Evolutionary conservation across 1,140 invertebrate genomes (phyloP), one percentile per base, ranked within the genome.

Genomic region (Drosophila littoralis): DNA sequence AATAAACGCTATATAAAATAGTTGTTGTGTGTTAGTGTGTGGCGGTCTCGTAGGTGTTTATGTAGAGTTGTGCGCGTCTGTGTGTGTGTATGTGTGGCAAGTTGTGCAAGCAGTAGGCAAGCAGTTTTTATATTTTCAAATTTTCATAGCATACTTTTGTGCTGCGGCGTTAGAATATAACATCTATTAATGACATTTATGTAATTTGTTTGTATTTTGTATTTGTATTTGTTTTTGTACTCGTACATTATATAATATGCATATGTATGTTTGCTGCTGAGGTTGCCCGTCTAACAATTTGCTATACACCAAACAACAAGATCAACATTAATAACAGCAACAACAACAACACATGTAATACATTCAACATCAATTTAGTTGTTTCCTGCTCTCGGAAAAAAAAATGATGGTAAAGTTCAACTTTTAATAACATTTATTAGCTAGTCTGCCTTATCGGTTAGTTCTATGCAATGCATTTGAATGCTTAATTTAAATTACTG

Each of bases 121-220:
- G 72, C 72, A 38, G 43, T 43, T 42, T 42, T 35, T 22, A 15
- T 12, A 10, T 7, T 13, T 55, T 28, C 4, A 52, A 52, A 36
- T 36, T 36, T 40, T 22, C 7, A 13, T 59, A 67, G 81, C 81
- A 84, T 84, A 79, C 63, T 82, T 82, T 79, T 75, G 40, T 45
- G 70, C 61, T 52, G 61, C 38, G 6, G 33, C 51, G 2, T 54
- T n/a, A 36, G n/a, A 54, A 17, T 54, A 17, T 7, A 54, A 36
- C 13, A 54, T 36, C 10, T 36, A 15, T 13, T n/a, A 15, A 32
- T 54, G 51, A 38, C 17, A 48, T 17, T 35, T 55, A 28, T 42
- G 6, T 22, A 32, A 17, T 2, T 36, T 15, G 42, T 22, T 22
- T 22, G 1, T 22, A 0, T 22, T 5, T 28, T 28, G 22, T 5